phyloP scores from a whole-genome alignment of 2,797 vertebrate genomes.

The Pelodytes ibericus region DNA sequence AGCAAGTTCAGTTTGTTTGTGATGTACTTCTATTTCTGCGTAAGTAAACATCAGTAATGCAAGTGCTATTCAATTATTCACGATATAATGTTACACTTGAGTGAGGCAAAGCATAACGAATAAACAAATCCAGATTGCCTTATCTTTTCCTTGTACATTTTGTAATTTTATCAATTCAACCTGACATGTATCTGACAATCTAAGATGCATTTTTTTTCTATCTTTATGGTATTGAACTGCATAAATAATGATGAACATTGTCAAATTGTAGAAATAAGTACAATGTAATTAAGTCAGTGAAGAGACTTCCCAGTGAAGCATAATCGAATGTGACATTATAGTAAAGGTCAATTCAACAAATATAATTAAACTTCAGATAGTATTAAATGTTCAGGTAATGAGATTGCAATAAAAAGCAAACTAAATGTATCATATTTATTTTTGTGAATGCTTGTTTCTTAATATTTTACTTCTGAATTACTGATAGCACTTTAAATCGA shows the following conservation, averaged over 20 bases:
- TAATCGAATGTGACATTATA: slow-evolving; percentile 39
- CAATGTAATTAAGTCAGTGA: slow-evolving; percentile 25
- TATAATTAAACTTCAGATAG: slow-evolving; percentile 42
- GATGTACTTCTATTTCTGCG: not conserved
- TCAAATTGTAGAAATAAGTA: slow-evolving; percentile 1
- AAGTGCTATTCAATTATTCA: slow-evolving; percentile 10
- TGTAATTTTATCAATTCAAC: slow-evolving; percentile 15
- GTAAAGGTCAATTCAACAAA: slow-evolving; percentile 33
- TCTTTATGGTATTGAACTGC: not conserved
- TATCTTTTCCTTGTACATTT: slow-evolving; percentile 1
- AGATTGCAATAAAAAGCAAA: slow-evolving; percentile 32
- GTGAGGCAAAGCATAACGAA: not conserved
- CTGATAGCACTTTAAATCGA: too few species aligned
- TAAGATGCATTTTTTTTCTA: not conserved
- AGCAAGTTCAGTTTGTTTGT: not conserved
- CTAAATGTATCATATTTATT: slow-evolving; percentile 16
- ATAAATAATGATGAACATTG: slow-evolving; percentile 27
- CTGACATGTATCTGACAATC: not conserved
- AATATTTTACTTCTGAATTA: not conserved
- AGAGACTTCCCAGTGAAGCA: slow-evolving; percentile 7
- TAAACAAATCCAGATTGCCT: not conserved
- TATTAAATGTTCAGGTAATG: slow-evolving; percentile 24
- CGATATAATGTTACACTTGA: not conserved
- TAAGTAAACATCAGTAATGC: not conserved
- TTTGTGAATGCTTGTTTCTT: not conserved